phyloP scores from a whole-genome alignment of 2,888 invertebrate species.

The Ganaspis brasiliensis region DNA sequence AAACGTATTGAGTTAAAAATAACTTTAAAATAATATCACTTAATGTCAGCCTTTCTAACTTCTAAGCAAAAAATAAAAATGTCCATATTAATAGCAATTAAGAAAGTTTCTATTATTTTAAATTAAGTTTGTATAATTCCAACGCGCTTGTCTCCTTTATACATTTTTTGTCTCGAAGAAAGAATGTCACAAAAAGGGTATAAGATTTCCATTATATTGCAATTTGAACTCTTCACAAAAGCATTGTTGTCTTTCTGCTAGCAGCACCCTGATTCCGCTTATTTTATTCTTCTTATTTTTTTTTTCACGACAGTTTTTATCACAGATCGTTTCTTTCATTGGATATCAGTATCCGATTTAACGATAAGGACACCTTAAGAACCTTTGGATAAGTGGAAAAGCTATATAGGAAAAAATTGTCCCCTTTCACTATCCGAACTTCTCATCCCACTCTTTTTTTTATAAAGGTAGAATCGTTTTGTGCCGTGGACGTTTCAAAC shows the following conservation, averaged over 20 bases:
- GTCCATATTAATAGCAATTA: no score
- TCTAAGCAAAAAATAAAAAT: no score
- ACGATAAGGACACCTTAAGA: constrained; percentile 7
- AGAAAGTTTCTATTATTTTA: neutral
- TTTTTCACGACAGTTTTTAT: constrained; percentile 11
- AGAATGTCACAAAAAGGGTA: neutral
- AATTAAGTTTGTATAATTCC: no score
- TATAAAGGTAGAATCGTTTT: constrained; percentile 4
- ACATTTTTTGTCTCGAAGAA: neutral
- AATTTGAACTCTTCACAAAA: constrained; percentile 25
- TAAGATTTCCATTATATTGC: constrained; percentile 36
- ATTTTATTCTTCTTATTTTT: constrained; percentile 18
- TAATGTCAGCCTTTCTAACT: no score
- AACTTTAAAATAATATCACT: no score
- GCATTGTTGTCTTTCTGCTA: constrained; percentile 1
- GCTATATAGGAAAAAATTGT: constrained; percentile 3
- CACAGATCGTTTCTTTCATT: constrained; percentile 10
- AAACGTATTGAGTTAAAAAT: no score
- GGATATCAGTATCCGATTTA: constrained; percentile 14
- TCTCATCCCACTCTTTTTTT: constrained; percentile 6
- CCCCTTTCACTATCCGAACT: neutral
- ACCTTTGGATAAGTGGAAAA: constrained; percentile 9
- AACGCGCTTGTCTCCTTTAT: no score
- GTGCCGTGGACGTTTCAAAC: neutral
- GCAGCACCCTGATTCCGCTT: neutral